Evolutionary conservation across 2,888 invertebrate genomes (phyloP), one percentile per base, ranked within the genome.

Genomic region (Pomacea canaliculata): DNA sequence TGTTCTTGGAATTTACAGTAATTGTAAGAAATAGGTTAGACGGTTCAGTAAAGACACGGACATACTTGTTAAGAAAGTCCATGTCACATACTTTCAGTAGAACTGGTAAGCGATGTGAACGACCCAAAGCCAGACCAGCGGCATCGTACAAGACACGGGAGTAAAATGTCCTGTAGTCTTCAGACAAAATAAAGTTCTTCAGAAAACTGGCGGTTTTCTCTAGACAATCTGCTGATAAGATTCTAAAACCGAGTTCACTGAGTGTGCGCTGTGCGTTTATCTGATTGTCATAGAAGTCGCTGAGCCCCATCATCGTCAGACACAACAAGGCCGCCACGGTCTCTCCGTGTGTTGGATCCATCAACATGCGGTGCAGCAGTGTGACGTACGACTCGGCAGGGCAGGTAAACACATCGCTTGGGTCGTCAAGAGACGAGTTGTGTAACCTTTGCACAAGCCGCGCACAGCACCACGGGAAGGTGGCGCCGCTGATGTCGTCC

Each of bases 301-400:
- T 19, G 3, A 37, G 16, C 3, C 46, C 49, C 63, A 27, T 66
- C 73, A 73, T 73, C 59, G 59, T 59, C 67, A 67, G 59, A 48
- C 59, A 63, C 59, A 73, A 16, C n/a, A 67, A 66, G 0, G 67
- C 73, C 9, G 59, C 73, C 49, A 67, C n/a, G 16, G 23, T 46
- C 7, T 37, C 56, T 48, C 73, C 73, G 27, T 67, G 67, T 12
- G 9, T 27, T 5, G 10, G 49, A 59, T 73, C 59, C 27, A 19
- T 8, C 16, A 67, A 37, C 73, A 73, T 73, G 59, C 37, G 51
- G n/a, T 73, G 49, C 59, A 73, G 46, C 67, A 73, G 67, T n/a
- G 12, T 19, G 10, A 56, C 48, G 51, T 56, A 56, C 8, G 51
- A 56, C 51, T 56, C 51, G 51, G 51, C 51, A 56, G 51, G 51